A percentile compares a stretch with the other conserved stretches of the same genome.
phyloP scores from a whole-genome alignment of 1,140 invertebrate genomes.

The Halictus rubicundus region DNA sequence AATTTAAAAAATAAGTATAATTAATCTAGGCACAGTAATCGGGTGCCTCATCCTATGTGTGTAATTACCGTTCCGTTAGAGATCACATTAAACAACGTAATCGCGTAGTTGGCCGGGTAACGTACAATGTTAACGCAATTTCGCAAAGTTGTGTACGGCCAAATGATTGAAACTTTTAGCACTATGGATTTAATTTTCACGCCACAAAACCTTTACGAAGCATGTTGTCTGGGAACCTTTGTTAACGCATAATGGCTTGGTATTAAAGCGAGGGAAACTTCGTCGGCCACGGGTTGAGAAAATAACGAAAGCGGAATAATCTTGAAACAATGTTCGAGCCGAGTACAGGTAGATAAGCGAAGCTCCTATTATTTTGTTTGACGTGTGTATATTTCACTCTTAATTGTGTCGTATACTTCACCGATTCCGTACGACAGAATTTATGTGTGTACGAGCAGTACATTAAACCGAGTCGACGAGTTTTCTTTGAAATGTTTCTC shows the following conservation, averaged over 20 bases:
- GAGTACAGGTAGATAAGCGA: not conserved
- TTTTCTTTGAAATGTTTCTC: too few species aligned
- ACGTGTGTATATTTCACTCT: not conserved
- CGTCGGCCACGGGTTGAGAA: not conserved
- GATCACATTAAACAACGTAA: not conserved
- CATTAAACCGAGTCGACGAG: not conserved
- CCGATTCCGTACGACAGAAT: slow-evolving; percentile 17
- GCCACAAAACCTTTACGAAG: not conserved
- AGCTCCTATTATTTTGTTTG: slow-evolving; percentile 6
- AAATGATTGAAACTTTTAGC: not conserved
- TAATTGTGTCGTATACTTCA: slow-evolving; percentile 4
- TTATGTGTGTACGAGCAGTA: not conserved
- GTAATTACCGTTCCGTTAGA: too few species aligned
- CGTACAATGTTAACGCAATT: not conserved
- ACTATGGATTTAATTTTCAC: not conserved
- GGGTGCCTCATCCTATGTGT: too few species aligned
- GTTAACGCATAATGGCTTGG: not conserved
- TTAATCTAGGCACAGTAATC: too few species aligned
- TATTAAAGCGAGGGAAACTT: not conserved
- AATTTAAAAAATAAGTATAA: too few species aligned
- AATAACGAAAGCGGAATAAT: slow-evolving; percentile 16
- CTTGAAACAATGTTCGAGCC: slow-evolving; percentile 20
- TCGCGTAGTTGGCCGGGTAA: too few species aligned
- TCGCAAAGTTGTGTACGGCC: not conserved
- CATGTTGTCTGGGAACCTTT: not conserved